Base-by-base conservation (phyloP, 1,140 invertebrate genomes). In the Drosophila tristis region DNA sequence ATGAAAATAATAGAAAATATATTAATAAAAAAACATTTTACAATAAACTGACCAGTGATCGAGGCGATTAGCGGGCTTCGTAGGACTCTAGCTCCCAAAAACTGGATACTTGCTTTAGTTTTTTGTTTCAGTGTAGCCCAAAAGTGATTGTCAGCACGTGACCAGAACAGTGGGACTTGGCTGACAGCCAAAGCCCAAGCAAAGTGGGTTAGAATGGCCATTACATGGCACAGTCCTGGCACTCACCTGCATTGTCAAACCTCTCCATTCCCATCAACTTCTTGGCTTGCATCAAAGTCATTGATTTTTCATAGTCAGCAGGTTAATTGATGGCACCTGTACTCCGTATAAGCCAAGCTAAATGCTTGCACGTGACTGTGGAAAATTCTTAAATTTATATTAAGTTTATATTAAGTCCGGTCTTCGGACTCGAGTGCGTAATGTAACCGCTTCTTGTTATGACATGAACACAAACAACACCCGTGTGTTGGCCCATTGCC, bases 201-300 rank as follows among this genome's bases (percentile, higher is more conserved):
- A 0, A 87, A 87, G 31, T 84, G 60, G 62, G 84, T 53, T 62
- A 78, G 76, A 65, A 73, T 73, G 75, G 45, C 79, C 79, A 89
- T 79, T 79, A 61, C 47, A 60, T 68, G 61, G 64, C 72, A 62
- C 42, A 25, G 73, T 43, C 43, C 25, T 29, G 29, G 35, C 13
- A 42, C 50, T 53, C 75, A 84, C 80, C 80, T 84, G 80, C 45
- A 47, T 49, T 39, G 31, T 58, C 45, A 39, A 11, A 5, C 11
- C 35, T 4, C 35, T 39, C 35, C 9, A 39, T 39, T 39, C 11
- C 55, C 29, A 39, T 44, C 39, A 44, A 29, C 44, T 20, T 35
- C 45, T 31, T 31, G 48, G 25, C 44, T 65, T 53, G 43, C 11
- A 82, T 82, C 81, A 81, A 74, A 81, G 61, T 57, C 63, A 86